These are phyloP conservation scores for Apis dorsata DNA, from an alignment of 1,140 invertebrate genomes.

Conservation along the genomic window DNA sequence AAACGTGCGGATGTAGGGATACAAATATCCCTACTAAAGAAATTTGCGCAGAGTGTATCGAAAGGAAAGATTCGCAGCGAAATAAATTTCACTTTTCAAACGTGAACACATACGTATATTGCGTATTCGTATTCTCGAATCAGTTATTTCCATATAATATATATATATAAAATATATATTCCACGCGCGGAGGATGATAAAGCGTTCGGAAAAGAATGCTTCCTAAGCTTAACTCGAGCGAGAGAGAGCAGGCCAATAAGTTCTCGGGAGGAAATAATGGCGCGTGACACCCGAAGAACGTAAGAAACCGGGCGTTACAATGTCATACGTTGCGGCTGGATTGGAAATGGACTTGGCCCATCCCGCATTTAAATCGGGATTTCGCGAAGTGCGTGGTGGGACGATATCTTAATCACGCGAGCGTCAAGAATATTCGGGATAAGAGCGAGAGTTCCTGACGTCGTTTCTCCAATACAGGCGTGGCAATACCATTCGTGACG, in stretches of 20 bases:
- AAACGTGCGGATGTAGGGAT: too few species aligned
- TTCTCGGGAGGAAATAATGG: not conserved
- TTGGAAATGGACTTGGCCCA: not conserved
- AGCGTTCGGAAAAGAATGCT: not conserved
- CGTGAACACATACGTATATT: too few species aligned
- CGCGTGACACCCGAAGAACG: not conserved
- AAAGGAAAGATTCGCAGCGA: too few species aligned
- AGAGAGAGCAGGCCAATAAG: not conserved
- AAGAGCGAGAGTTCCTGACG: slow-evolving; percentile 7
- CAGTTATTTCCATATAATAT: too few species aligned
- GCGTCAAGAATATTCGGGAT: slow-evolving; percentile 30
- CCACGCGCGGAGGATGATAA: not conserved
- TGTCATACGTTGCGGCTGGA: not conserved
- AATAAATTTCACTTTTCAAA: too few species aligned
- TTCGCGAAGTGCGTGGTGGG: slow-evolving; percentile 1
- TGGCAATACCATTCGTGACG: slow-evolving; percentile 24
- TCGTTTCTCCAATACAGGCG: slow-evolving; percentile 16
- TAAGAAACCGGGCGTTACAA: not conserved
- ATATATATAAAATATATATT: too few species aligned
- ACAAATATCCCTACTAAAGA: too few species aligned
- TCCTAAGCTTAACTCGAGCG: not conserved
- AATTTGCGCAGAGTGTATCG: too few species aligned
- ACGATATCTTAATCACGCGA: slow-evolving; percentile 38
- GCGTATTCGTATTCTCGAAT: too few species aligned
- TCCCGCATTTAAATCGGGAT: slow-evolving; percentile 17